Base-by-base conservation (phyloP, 2,113 vertebrate species). In the Electrona antarctica region DNA sequence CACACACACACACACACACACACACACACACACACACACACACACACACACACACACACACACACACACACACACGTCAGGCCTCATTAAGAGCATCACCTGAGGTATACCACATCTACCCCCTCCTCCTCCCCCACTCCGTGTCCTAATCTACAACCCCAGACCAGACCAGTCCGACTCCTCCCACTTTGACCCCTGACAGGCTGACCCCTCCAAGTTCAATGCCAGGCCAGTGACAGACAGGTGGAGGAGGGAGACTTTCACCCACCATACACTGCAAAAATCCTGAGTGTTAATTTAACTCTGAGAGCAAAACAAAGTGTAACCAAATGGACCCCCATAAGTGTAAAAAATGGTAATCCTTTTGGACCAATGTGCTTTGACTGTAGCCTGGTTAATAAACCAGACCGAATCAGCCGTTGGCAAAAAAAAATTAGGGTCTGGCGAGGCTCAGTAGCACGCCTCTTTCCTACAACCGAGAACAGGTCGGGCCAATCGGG, bases 151-250 rank as follows among this genome's bases (percentile, higher is more conserved):
- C 71, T 15, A 60, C 60, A 65, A 50, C 46, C 45, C 63, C 55
- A 68, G 33, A 66, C 74, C 52, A 68, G 33, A 66, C 74, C 52
- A 52, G 47, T 47, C 78, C 69, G 78, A 74, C 48, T 71, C 67
- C 59, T 68, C 48, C 15, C 47, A n/a, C 51, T 45, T 14, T 76
- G 55, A 87, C 69, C 71, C 81, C 54, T 77, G 67, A 50, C 56
- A 58, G 63, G 70, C 55, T 66, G 62, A 49, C 52, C 60, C 15
- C 9, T 64, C 59, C 21, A 75, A 82, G 88, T 88, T 89, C 85
- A 90, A 89, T 85, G 78, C 83, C 81, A 89, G 78, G 69, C 28
- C 78, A 78, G 62, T 45, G 64, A 49, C 51, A 6, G 41, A 67
- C 28, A 65, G 61, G 58, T 57, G 68, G 52, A 72, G 68, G 52